phyloP scores from a whole-genome alignment of 2,113 vertebrate genomes.

The Plotosus lineatus region DNA sequence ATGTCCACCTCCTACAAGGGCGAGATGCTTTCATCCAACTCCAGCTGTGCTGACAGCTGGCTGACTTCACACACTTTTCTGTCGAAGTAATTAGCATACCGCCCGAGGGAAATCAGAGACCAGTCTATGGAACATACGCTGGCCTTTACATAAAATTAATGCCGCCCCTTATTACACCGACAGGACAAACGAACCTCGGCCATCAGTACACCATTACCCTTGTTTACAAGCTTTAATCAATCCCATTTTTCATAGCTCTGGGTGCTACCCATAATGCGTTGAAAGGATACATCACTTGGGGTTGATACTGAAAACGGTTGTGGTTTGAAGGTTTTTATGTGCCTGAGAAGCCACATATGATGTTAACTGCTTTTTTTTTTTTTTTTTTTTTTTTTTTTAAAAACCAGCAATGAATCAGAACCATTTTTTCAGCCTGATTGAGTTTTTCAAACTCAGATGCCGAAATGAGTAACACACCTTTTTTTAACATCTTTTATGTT shows the following conservation, averaged over 20 bases:
- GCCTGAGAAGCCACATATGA: neutral
- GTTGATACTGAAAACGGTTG: neutral
- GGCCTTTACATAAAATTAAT: neutral
- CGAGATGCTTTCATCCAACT: neutral
- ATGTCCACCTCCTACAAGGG: neutral
- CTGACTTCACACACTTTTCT: slow-evolving; percentile 3
- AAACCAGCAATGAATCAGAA: too few relatives aligned
- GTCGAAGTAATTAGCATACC: slow-evolving; percentile 4
- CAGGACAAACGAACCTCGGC: neutral
- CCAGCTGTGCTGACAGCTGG: slow-evolving; percentile 25
- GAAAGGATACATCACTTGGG: neutral
- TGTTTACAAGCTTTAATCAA: neutral
- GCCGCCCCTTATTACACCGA: neutral
- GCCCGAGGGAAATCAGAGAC: neutral
- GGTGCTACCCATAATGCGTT: neutral
- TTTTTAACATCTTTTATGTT: neutral
- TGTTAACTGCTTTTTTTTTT: neutral
- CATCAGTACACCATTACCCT: neutral
- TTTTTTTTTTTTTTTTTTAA: too few relatives aligned
- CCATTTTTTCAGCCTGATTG: neutral
- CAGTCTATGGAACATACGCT: too few relatives aligned
- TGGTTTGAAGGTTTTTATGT: neutral
- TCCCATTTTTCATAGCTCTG: neutral
- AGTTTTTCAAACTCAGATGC: neutral
- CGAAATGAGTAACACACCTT: neutral